Base-by-base conservation (phyloP, 2,888 invertebrate species). In the Empis livida region DNA sequence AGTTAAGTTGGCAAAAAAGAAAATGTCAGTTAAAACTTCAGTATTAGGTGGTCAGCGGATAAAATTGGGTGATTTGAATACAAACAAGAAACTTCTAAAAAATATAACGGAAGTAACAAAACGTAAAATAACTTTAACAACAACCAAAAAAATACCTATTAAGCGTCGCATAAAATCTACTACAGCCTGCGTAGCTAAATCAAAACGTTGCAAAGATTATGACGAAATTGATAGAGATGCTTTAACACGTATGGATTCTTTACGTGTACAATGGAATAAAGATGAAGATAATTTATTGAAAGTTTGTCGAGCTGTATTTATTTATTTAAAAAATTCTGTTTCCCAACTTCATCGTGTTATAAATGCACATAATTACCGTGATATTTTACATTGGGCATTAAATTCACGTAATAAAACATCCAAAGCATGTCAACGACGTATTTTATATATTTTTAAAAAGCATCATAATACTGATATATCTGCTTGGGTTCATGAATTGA, bases 241-340 rank as follows among this genome's bases (percentile, higher is more conserved):
- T 0, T 58, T 81, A 42, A 73, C 76, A 42, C 71, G 72, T 40
- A 78, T 82, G 76, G 74, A 74, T 5, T 76, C 75, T 30, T 57
- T 75, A 17, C 71, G 75, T 8, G 77, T 81, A 0, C 72, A 73
- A 9, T 89, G 86, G 84, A 71, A 73, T 9, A 61, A 73, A 0
- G 70, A 73, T 35, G 88, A 89, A 64, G 86, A 87, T 63, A 77
- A 76, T 41, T 65, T 83, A 46, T 60, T 88, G 3, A 66, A 82
- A 42, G 71, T 86, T 51, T 78, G 80, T 53, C 79, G 80, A 55
- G 78, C 81, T 0, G 80, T 79, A 0, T 72, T 74, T 52, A 61
- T 74, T 48, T 76, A 79, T 49, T 51, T 68, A 4, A 57, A 57
- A 10, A 61, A 69, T 72, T 53, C 74, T 56, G 48, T 72, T 61